These are phyloP conservation scores for Sitobion miscanthi DNA, from an alignment of 1,140 invertebrate genomes.

Conservation along the genomic window DNA sequence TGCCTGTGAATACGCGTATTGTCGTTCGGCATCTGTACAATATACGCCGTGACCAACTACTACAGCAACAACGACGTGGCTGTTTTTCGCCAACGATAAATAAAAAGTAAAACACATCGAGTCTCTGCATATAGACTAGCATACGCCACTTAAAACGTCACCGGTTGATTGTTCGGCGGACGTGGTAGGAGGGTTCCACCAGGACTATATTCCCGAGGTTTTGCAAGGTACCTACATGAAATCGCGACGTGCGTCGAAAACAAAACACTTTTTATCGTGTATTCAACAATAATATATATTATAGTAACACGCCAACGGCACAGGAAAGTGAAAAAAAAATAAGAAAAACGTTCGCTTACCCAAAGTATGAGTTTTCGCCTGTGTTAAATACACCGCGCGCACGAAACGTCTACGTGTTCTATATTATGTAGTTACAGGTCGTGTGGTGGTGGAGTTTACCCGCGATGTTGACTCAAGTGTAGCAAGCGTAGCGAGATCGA, in stretches of 20 bases:
- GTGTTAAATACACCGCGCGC: background rate
- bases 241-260: background rate
- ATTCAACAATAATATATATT: slow-evolving; percentile 11
- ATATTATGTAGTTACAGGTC: background rate
- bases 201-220: background rate
- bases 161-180: background rate
- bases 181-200: background rate
- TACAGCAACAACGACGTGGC: background rate
- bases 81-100: background rate
- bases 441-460: background rate
- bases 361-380: background rate
- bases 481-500: background rate
- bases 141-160: background rate
- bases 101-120: background rate
- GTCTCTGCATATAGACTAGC: background rate
- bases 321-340: background rate
- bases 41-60: background rate
- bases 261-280: background rate
- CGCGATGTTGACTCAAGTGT: background rate
- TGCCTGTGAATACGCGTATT: background rate
- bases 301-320: background rate
- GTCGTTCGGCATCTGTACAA: background rate
- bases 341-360: background rate
- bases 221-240: background rate
- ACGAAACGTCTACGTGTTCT: background rate